A percentile compares a stretch with the other conserved stretches of the same genome.
These are phyloP conservation scores for Rhinichthys klamathensis DNA, from an alignment of 2,113 vertebrate genomes.

Conservation along the genomic window DNA sequence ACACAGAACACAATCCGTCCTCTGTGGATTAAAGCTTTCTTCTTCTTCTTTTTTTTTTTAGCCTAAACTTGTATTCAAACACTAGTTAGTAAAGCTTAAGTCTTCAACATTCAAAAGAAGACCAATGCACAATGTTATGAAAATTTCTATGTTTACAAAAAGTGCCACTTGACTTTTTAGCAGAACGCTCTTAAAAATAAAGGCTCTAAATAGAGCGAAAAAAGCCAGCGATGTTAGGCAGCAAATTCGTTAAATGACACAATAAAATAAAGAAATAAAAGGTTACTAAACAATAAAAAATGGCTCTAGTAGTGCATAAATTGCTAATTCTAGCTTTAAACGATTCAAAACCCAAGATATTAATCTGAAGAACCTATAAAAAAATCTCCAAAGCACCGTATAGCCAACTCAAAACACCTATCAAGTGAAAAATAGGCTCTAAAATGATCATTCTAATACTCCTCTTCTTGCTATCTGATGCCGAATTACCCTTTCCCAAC, in stretches of 20 bases:
- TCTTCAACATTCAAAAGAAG: not conserved
- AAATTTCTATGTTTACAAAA: not conserved
- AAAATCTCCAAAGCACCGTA: not conserved
- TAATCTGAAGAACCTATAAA: not conserved
- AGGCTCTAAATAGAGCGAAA: not conserved
- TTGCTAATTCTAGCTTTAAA: too few relatives aligned
- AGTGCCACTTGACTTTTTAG: not conserved
- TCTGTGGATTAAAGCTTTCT: slow-evolving; percentile 12
- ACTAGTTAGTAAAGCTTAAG: not conserved
- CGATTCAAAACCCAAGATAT: not conserved
- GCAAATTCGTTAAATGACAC: not conserved
- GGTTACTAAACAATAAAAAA: not conserved
- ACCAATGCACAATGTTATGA: not conserved
- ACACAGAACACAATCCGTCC: slow-evolving; percentile 6
- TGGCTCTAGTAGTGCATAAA: not conserved
- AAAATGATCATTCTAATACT: not conserved
- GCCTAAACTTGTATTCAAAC: not conserved
- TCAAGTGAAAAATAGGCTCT: not conserved
- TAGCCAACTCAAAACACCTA: not conserved
- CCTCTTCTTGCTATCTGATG: not conserved
- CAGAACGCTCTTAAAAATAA: not conserved
- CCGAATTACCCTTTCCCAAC: not conserved
- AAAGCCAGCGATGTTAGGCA: not conserved
- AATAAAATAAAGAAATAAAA: not conserved
- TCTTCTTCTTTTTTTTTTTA: too few relatives aligned